Evolutionary conservation across 1,140 invertebrate species (phyloP).

Genomic region (Sitobion miscanthi): DNA sequence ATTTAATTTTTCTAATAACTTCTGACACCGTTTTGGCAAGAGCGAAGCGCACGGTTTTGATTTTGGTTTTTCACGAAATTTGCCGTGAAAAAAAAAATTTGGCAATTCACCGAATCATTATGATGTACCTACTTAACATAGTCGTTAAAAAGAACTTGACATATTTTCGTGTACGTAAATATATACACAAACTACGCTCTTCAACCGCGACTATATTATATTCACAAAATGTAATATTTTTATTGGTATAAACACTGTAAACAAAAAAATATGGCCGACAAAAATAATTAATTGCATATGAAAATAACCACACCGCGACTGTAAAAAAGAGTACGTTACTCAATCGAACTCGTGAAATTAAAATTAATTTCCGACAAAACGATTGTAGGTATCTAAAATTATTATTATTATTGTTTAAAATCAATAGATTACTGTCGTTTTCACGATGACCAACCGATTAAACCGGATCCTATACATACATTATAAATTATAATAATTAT

Average conservation of each 20-base stretch:
- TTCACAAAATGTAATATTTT: not conserved
- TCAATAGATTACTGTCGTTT: not conserved
- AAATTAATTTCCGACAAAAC: not conserved
- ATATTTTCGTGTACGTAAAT: not conserved
- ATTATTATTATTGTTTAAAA: not conserved
- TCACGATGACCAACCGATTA: not conserved
- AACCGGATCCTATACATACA: not conserved
- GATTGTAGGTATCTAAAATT: too few relatives aligned
- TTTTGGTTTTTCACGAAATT: not conserved
- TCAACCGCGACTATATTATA: not conserved
- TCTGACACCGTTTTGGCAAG: not conserved
- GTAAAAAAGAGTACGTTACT: too few relatives aligned
- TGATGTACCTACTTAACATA: not conserved
- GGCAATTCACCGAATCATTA: not conserved
- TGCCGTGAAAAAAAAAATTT: not conserved
- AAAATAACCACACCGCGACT: not conserved
- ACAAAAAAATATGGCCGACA: not conserved
- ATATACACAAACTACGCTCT: not conserved
- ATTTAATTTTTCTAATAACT: not conserved
- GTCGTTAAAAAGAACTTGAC: not conserved
- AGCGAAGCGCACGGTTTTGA: not conserved
- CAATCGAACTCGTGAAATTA: not conserved
- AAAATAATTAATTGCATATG: not conserved
- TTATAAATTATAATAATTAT: not conserved
- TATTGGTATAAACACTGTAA: not conserved